phyloP scores from a whole-genome alignment of 92 coral and sea anemone species.

The Pocillopora meandrina region DNA sequence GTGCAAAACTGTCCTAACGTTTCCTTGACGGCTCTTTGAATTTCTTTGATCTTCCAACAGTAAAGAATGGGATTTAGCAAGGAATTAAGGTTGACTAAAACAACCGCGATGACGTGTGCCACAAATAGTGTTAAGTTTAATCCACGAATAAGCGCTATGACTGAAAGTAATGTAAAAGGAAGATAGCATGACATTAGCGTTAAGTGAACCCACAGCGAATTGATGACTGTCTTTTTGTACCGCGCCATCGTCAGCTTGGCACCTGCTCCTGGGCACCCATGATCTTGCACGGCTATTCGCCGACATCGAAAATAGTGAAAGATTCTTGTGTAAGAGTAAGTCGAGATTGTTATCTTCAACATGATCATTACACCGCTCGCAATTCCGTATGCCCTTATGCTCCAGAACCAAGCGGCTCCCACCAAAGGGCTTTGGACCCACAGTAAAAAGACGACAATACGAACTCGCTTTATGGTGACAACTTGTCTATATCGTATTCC shows the following conservation, averaged over 20 bases:
- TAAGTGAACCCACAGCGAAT: constrained; percentile 9
- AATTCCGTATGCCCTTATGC: background rate
- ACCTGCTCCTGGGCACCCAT: background rate
- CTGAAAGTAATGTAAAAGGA: background rate
- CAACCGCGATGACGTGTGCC: background rate
- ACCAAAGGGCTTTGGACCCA: background rate
- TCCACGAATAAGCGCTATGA: background rate
- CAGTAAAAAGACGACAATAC: background rate
- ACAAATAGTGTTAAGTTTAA: background rate
- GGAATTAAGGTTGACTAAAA: constrained; percentile 28
- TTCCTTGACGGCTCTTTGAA: constrained; percentile 46
- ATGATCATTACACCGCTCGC: background rate
- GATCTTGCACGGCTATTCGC: background rate
- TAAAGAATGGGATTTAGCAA: constrained; percentile 50
- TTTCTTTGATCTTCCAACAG: constrained; percentile 56
- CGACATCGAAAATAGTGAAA: background rate
- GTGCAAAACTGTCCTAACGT: background rate
- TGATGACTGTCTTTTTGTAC: constrained; percentile 17
- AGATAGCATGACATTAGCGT: background rate
- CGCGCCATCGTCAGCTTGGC: background rate
- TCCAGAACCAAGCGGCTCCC: background rate
- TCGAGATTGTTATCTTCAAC: background rate
- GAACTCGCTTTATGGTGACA: constrained; percentile 24
- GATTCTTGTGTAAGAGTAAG: constrained; percentile 17
- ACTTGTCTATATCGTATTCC: constrained; percentile 19